Evolutionary conservation across 2,797 vertebrate genomes (phyloP), one percentile per base, ranked within the genome.

Genomic region (Fistularia commersonii): DNA sequence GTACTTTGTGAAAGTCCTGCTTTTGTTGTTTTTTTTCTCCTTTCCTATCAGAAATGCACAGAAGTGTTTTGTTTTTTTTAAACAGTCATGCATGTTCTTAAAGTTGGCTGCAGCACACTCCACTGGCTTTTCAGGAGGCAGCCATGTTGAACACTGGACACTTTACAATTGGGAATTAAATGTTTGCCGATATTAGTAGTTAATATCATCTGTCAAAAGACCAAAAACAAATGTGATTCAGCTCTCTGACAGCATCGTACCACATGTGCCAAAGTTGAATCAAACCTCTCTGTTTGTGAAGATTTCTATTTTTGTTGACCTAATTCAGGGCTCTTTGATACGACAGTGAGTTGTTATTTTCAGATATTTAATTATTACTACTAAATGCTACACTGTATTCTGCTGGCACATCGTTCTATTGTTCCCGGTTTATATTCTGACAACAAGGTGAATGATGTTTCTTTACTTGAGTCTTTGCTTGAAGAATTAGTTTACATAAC

Each of bases 121-220:
- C 31, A 11, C 40, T 51, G 23, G 35, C 37, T 58, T 45, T 43
- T n/a, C 44, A 42, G 61, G 35, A 14, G 47, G 55, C 49, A 41
- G 57, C 68, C 60, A 49, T 74, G 50, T 74, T 76, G 45, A 45
- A 61, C 45, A 56, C 14, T 7, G 10, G 3, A 7, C 31, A 38
- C 0, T 2, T 7, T 47, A 41, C 49, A 42, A 7, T 45, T 42
- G 33, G 44, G 41, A 41, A 65, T 51, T 32, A 37, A 41, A 48
- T 23, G 23, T 3, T 45, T 43, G 38, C 10, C 8, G 4, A 23
- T 23, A 23, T 4, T 23, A 23, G 4, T 23, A 2, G 23, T 23
- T 23, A 23, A 4, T 23, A 23, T 23, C 2, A 23, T 23, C 4
- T 23, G 2, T 23, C 23, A 2, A 23, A 23, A 23, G 23, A 23